phyloP scores from a whole-genome alignment of 1,140 invertebrate species.

The Hesperophylax magnus region DNA sequence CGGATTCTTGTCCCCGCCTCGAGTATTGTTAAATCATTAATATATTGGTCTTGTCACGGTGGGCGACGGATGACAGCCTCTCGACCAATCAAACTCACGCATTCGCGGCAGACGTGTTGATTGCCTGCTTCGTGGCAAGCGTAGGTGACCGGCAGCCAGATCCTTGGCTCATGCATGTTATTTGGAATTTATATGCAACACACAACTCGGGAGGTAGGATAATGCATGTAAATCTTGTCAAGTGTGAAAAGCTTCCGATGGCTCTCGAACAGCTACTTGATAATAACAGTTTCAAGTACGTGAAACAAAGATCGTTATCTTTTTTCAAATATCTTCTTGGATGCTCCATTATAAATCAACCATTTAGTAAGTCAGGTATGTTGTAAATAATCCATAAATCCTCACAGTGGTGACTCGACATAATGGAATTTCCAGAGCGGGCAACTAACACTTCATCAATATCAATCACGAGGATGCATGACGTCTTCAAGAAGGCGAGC shows the following conservation, averaged over 20 bases:
- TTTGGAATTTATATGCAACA: neutral
- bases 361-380: too few relatives aligned
- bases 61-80: slow-evolving; percentile 29
- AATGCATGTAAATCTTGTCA: neutral
- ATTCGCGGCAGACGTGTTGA: slow-evolving; percentile 22
- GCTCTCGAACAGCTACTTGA: too few relatives aligned
- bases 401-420: neutral
- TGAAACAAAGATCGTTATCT: too few relatives aligned
- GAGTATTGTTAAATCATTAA: slow-evolving; percentile 26
- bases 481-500: slow-evolving; percentile 8
- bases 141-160: neutral
- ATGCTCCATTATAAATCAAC: too few relatives aligned
- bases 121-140: neutral
- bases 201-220: neutral
- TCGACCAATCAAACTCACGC: slow-evolving; percentile 13
- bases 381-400: neutral
- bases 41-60: slow-evolving; percentile 12
- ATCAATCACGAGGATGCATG: neutral
- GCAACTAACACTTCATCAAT: slow-evolving; percentile 14
- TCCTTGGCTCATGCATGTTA: neutral
- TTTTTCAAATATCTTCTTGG: too few relatives aligned
- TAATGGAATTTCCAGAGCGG: too few relatives aligned
- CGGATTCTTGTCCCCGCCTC: slow-evolving; percentile 14
- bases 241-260: too few relatives aligned
- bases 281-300: too few relatives aligned